Evolutionary conservation across 2,113 vertebrate species (phyloP), one percentile per base, ranked within the genome.

Genomic region (Alethe diademata): DNA sequence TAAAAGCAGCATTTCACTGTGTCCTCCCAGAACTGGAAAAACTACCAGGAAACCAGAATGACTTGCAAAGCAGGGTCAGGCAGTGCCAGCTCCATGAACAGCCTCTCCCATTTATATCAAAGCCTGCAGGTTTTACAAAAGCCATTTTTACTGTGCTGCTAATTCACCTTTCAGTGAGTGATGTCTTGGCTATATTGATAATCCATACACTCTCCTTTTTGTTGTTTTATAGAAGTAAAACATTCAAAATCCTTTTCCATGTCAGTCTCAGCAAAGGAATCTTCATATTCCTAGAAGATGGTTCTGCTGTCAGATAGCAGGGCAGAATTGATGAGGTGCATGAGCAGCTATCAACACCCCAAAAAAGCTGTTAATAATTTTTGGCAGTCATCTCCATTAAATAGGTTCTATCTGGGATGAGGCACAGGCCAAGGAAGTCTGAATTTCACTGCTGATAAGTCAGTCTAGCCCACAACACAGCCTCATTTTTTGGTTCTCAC

Each of bases 281-380:
- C 50, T 80, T 61, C 61, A 58, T 58, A 84, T 36, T 75, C 65
- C 60, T 91, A 0, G 15, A 72, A 36, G 53, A 53, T 23, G n/a
- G 5, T 36, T 79, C 35, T 86, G 47, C 45, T 78, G 78, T 84
- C 58, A 72, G 73, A 58, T 4, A 75, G 82, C n/a, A 83, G 86
- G 73, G 48, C 36, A 87, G 66, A 78, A 90, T 3, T 85, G 66
- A 96, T 95, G 83, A 95, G 57, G 75, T 81, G 42, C 62, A 67
- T 60, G 69, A 91, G 67, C 40, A 91, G 75, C 70, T 87, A 47
- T 29, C 69, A 95, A 67, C 58, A 92, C 42, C 65, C 58, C 60
- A 92, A 87, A 74, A 81, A 91, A 94, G 75, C 62, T 85, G 75
- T 66, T 92, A 82, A 81, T 70, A 80, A 60, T 70, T 85, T 95